Evolutionary conservation across 2,113 vertebrate genomes (phyloP), one percentile per base, ranked within the genome.

Genomic region (Cavia aperea): DNA sequence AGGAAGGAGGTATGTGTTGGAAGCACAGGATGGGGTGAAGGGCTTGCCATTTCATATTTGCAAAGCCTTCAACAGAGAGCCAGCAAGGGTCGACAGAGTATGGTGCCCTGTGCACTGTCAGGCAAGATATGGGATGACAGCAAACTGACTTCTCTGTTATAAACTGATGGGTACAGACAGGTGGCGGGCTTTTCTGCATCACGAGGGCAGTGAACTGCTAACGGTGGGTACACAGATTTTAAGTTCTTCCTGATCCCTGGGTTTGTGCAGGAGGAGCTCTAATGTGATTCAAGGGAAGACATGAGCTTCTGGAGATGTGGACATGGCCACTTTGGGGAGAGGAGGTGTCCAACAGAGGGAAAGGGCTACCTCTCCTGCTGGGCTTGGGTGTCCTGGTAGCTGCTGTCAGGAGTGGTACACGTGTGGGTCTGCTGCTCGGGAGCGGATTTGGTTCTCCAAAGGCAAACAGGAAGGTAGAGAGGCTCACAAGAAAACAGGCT

Each of bases 341-440:
- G 77, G 23, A 1, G 0, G 18, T 24, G 46, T 29, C 43, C 10
- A 3, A 15, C 0, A 3, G 31, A 68, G 36, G 13, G 9, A 18
- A 68, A 54, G 15, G 33, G 7, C 29, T 21, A 15, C 15, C 23
- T 4, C n/a, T 24, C 65, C 18, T 77, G 75, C n/a, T 33, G 39
- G 49, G 4, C 19, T 6, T 56, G 36, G 39, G 9, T 56, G 72
- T 65, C 21, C 86, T 66, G 65, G 26, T 24, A 72, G 43, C 63
- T 39, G 46, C 31, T n/a, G 1, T 19, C 7, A 14, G 6, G 7
- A 68, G 26, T 29, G 54, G 23, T 26, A 36, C 49, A 49, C 29
- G 24, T 73, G 81, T 39, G n/a, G 16, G 7, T 18, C 62, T 70
- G 68, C 81, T 79, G 39, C 63, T 79, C 39, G 51, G 68, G 56